Evolutionary conservation across 2,888 invertebrate species (phyloP), one percentile per base, ranked within the genome.

Genomic region (Embidobia sp.): DNA sequence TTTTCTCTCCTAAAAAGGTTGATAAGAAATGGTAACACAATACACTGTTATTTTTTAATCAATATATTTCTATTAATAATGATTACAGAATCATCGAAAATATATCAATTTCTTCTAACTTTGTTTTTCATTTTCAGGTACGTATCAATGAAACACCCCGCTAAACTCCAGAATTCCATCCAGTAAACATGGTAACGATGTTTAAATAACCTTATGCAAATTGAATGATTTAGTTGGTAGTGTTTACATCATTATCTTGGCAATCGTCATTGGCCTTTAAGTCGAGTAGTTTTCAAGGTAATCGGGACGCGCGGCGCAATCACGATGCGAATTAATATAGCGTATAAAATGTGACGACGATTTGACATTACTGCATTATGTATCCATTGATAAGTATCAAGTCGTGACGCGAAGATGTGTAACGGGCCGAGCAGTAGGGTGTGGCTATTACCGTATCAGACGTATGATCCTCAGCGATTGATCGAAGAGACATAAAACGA

Each of bases 401-500:
- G 26, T 75, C 75, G 75, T 77, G 78, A 75, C 77, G 74, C 35
- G 63, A 66, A 61, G 75, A 73, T 79, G 78, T 69, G 77, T 76
- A 79, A 73, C 70, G 22, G 69, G 44, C 74, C 26, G 67, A 77
- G 57, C 64, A 67, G 61, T 64, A 74, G 76, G 81, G 81, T 80
- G 82, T 77, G 83, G 82, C 81, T 42, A 69, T 77, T 81, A 77
- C 72, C 78, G 79, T 79, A 80, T 80, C 80, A 40, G 64, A 51
- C 77, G 26, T 49, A 79, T 70, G 75, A 78, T 74, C 78, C 66
- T 80, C 75, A 64, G 80, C 79, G 80, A 81, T 72, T 79, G 81
- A 83, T 82, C 77, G 79, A 80, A 77, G 72, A 79, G 82, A 84
- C 83, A 79, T 77, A 77, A 83, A 84, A 81, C 59, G 59, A 79